Percentiles rank a stretch among this genome's conserved stretches.
These are phyloP conservation scores for Tenthredo scrophulariae DNA, from an alignment of 2,888 invertebrate species.

Conservation along the genomic window DNA sequence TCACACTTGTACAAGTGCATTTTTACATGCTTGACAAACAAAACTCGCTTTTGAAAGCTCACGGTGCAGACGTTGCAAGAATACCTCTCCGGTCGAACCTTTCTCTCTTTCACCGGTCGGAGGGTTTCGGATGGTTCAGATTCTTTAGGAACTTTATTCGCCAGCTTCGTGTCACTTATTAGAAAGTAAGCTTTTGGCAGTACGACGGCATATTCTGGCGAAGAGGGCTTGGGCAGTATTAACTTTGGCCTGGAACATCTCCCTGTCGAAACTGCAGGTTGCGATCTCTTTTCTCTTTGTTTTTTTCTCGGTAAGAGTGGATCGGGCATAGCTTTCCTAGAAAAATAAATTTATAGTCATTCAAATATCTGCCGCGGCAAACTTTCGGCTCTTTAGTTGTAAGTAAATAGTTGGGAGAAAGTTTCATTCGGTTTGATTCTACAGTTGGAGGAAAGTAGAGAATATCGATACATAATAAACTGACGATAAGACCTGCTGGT, in stretches of 20 bases:
- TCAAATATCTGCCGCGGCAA: background rate
- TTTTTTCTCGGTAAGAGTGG: slow-evolving; percentile 46
- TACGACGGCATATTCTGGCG: slow-evolving; percentile 30
- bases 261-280: background rate
- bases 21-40: slow-evolving; percentile 22
- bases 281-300: slow-evolving; percentile 3
- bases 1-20: slow-evolving; percentile 32
- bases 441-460: background rate
- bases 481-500: background rate
- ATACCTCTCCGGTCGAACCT: slow-evolving; percentile 1
- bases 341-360: slow-evolving; percentile 34
- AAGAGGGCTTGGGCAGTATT: slow-evolving; percentile 42
- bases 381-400: background rate
- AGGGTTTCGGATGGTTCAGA: background rate
- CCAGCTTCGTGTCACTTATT: background rate
- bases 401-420: background rate
- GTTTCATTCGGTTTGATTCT: background rate
- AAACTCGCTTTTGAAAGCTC: slow-evolving; percentile 10
- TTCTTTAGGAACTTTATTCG: background rate
- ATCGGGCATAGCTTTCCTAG: slow-evolving; percentile 45
- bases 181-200: slow-evolving; percentile 26
- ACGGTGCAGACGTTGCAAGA: slow-evolving; percentile 4
- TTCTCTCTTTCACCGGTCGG: background rate
- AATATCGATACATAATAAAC: background rate
- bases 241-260: slow-evolving; percentile 19